These are phyloP conservation scores for Acrossocheilus fasciatus DNA, from an alignment of 2,797 vertebrate species.

Conservation along the genomic window DNA sequence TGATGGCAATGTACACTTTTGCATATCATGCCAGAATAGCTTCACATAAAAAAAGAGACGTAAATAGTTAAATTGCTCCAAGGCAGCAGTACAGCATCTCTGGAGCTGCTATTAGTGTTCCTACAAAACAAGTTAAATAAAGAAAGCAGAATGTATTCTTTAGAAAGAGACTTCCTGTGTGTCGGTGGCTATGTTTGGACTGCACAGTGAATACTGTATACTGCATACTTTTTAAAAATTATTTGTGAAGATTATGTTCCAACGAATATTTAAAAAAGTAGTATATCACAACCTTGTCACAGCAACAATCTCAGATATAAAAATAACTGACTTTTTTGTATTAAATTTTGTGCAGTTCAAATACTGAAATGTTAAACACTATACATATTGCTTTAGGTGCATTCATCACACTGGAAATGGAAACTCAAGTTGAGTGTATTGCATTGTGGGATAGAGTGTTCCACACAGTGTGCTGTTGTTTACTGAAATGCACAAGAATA, in stretches of 20 bases:
- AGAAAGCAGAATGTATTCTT: constrained; percentile 2
- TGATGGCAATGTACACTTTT: constrained; percentile 1
- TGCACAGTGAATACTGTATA: not conserved
- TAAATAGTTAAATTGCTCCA: constrained; percentile 2
- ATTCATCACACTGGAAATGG: not conserved
- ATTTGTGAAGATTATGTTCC: not conserved
- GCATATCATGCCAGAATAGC: not conserved
- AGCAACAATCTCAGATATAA: not conserved
- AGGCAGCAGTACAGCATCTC: constrained; percentile 6
- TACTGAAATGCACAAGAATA: not conserved
- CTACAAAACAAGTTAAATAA: constrained; percentile 16
- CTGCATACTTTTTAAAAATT: not conserved
- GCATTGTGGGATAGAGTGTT: not conserved
- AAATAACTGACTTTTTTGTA: too few relatives aligned
- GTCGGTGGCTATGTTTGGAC: not conserved
- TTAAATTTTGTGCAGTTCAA: not conserved
- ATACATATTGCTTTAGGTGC: not conserved
- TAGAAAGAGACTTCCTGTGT: not conserved
- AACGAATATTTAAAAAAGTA: not conserved
- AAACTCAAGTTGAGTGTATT: not conserved
- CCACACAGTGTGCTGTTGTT: not conserved
- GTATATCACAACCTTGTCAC: not conserved
- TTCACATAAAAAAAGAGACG: not conserved
- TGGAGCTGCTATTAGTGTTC: constrained; percentile 16
- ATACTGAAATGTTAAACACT: not conserved